Base-by-base conservation (phyloP, 1,140 invertebrate genomes). In the Lasioglossum baleicum region DNA sequence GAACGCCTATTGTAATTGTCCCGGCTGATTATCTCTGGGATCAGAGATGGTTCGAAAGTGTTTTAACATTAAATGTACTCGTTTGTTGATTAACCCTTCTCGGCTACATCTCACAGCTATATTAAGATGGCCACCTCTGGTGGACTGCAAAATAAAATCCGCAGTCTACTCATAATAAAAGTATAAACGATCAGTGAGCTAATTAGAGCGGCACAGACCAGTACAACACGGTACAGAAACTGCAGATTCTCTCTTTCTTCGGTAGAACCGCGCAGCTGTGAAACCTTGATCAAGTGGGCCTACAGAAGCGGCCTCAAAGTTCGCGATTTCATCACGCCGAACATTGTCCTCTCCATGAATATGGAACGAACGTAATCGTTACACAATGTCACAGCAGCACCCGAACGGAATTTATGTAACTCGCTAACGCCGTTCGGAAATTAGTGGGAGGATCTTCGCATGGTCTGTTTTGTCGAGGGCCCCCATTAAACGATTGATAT, bases 341-440 rank as follows among this genome's bases (percentile, higher is more conserved):
- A 63, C 48, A n/a, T 44, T n/a, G 15, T 20, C 2, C 13, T 44
- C 4, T 61, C 22, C 40, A 10, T 68, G 17, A 42, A 40, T 7
- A 2, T 7, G 0, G 31, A 26, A 15, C 1, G 11, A 26, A 40
- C 15, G 13, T 53, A 51, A 70, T n/a, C 17, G n/a, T 51, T 58
- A 3, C 48, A 13, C 61, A 2, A 10, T 20, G 13, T 79, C 35
- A 53, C 51, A n/a, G 35, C 56, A 20, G 22, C 26, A 20, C 17
- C 17, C 70, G 60, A 83, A 68, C n/a, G 60, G 58, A 80, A 73
- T 85, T 84, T 84, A 81, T 65, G 48, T 81, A 84, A 85, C 77
- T 70, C 13, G 5, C 42, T 8, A 31, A 5, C 53, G 40, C 10
- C 35, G 10, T 35, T 75, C 83, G 64, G 53, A 61, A 84, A 66